Percentiles rank a stretch among this genome's conserved stretches.
Conservation (phyloP, 2,888 invertebrate genomes). For the Eurytoma adleriae region DNA sequence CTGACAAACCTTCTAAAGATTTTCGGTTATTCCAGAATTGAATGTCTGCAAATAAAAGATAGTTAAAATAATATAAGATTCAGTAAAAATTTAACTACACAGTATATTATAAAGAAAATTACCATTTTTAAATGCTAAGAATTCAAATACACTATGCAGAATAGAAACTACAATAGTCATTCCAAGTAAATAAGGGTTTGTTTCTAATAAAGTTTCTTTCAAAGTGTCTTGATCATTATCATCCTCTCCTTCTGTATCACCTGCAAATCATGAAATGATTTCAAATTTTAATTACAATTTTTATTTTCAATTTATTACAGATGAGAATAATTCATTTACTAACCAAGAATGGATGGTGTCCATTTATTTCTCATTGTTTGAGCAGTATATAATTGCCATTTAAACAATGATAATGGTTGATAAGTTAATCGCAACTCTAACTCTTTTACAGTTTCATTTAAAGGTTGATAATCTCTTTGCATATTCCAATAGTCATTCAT, state of each 20-base stretch:
- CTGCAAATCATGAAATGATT: constrained; percentile 56
- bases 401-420: constrained; percentile 96
- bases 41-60: constrained; percentile 82
- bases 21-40: constrained; percentile 99
- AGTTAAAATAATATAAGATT: background rate
- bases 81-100: background rate
- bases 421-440: constrained; percentile 85
- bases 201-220: constrained; percentile 96
- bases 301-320: background rate
- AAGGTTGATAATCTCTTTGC: constrained; percentile 93
- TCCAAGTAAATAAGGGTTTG: constrained; percentile 95
- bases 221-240: constrained; percentile 93
- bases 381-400: constrained; percentile 98
- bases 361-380: constrained; percentile 95
- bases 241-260: constrained; percentile 84
- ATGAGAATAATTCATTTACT: background rate
- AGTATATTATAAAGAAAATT: constrained; percentile 60
- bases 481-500: constrained; percentile 99
- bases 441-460: constrained; percentile 89
- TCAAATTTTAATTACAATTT: background rate
- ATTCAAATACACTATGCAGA: constrained; percentile 97
- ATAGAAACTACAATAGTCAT: constrained; percentile 95
- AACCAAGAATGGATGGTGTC: constrained; percentile 76
- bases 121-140: constrained; percentile 99
- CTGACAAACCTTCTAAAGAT: constrained; percentile 97